Evolutionary conservation across 1,140 invertebrate species (phyloP).

Genomic region (Conus betulinus): DNA sequence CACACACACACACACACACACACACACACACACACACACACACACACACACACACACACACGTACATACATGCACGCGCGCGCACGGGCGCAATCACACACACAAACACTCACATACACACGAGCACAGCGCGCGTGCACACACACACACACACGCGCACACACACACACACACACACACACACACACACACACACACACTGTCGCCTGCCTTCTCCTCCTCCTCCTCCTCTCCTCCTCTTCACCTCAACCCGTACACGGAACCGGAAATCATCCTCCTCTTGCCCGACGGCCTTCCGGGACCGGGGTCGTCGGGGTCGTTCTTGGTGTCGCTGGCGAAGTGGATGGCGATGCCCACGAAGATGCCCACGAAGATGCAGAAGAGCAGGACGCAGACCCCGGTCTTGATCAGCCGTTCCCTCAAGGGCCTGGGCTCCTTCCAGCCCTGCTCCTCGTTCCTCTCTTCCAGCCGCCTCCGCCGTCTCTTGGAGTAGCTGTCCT

Average conservation of each 20-base stretch:
- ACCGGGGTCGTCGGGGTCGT: conserved; percentile 16
- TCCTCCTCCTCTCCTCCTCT: too few species aligned
- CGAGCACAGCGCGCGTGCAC: too few species aligned
- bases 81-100: too few species aligned
- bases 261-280: neutral
- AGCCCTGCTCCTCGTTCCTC: neutral
- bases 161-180: too few species aligned
- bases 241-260: neutral
- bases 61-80: too few species aligned
- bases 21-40: too few species aligned
- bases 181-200: too few species aligned
- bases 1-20: too few species aligned
- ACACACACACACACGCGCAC: too few species aligned
- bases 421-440: neutral
- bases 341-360: conserved; percentile 31
- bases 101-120: too few species aligned
- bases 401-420: conserved; percentile 24
- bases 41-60: too few species aligned
- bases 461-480: conserved; percentile 4
- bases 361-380: conserved; percentile 21
- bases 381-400: conserved; percentile 21
- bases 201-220: too few species aligned
- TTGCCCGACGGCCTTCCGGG: neutral
- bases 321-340: neutral
- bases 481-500: conserved; percentile 9